A percentile compares a stretch with the other conserved stretches of the same genome.
phyloP scores from a whole-genome alignment of 2,888 invertebrate species.

The Tetragonula carbonaria region DNA sequence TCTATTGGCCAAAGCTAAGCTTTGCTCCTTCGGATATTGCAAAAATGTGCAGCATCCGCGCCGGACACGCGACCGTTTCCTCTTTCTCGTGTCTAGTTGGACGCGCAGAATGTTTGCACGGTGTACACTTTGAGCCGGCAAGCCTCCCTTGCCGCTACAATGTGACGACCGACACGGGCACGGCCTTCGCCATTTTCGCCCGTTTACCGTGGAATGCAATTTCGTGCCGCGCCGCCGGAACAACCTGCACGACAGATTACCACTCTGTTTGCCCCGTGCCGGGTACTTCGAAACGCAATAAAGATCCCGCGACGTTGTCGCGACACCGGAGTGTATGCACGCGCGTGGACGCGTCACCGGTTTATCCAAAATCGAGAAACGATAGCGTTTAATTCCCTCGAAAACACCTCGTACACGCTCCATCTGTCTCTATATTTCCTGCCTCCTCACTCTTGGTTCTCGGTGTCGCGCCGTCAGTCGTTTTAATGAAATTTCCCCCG shows the following conservation, averaged over 20 bases:
- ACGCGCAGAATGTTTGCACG: constrained; percentile 48
- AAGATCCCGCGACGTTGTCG: constrained; percentile 61
- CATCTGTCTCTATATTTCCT: neutral
- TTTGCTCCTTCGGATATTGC: constrained; percentile 1
- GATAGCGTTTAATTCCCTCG: constrained; percentile 53
- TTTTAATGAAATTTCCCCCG: constrained; percentile 42
- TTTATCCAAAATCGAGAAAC: constrained; percentile 47
- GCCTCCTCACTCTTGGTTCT: no score
- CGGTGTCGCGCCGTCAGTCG: no score
- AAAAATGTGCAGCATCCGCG: constrained; percentile 29
- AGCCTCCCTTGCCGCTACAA: neutral
- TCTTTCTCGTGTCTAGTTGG: constrained; percentile 12
- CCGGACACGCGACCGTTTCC: neutral
- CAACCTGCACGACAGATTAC: constrained; percentile 72
- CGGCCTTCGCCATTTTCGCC: constrained; percentile 65
- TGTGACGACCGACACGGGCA: constrained; percentile 18
- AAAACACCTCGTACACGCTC: constrained; percentile 9
- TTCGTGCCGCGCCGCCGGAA: constrained; percentile 65
- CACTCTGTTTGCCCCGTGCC: constrained; percentile 70
- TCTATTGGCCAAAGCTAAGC: neutral
- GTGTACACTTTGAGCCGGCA: constrained; percentile 27
- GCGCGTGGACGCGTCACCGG: neutral
- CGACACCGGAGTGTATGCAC: constrained; percentile 27
- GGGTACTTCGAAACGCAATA: constrained; percentile 73
- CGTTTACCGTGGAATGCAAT: constrained; percentile 75